These are phyloP conservation scores for Dendrocopos noguchii DNA, from an alignment of 2,113 vertebrate genomes.

Conservation along the genomic window DNA sequence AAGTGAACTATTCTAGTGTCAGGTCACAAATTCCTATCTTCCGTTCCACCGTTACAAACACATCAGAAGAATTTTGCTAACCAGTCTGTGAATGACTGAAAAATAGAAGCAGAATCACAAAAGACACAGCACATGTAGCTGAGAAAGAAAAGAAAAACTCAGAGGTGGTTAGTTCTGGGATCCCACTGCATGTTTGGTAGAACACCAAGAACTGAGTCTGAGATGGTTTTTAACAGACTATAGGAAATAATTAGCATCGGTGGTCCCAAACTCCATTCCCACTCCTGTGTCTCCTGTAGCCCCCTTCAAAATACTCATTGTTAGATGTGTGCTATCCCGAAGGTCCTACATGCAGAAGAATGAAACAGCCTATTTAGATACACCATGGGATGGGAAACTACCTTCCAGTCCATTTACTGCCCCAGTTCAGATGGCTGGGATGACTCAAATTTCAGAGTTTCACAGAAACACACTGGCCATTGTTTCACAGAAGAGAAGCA, in stretches of 20 bases:
- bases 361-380: not conserved
- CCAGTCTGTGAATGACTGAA: not conserved
- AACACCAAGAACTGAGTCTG: slow-evolving; percentile 22
- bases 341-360: not conserved
- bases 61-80: not conserved
- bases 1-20: not conserved
- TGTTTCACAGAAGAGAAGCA: not conserved
- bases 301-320: not conserved
- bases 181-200: not conserved
- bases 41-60: not conserved
- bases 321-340: not conserved
- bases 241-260: not conserved
- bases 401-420: not conserved
- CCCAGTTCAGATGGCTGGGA: not conserved
- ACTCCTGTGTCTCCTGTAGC: not conserved
- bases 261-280: not conserved
- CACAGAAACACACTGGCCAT: not conserved
- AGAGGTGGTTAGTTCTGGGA: not conserved
- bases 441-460: not conserved
- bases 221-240: not conserved
- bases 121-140: not conserved
- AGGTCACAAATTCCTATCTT: not conserved
- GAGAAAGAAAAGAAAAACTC: not conserved
- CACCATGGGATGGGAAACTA: not conserved
- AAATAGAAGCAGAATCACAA: not conserved